These are phyloP conservation scores for Atrichornis clamosus DNA, from an alignment of 2,113 vertebrate genomes.

Conservation along the genomic window DNA sequence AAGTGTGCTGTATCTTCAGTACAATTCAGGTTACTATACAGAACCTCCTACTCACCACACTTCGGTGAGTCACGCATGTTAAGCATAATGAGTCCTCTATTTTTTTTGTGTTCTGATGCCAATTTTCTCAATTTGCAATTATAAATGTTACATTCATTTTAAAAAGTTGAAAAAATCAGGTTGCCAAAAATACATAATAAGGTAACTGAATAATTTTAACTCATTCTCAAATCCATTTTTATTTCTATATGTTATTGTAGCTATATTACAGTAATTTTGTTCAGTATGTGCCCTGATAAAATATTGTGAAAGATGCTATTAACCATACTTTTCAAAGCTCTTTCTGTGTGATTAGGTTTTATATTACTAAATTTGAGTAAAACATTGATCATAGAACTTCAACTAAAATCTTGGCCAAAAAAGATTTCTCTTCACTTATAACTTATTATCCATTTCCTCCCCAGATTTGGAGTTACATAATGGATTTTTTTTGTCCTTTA, in stretches of 20 bases:
- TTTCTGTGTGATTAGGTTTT: not conserved
- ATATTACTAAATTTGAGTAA: not conserved
- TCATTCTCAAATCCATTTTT: not conserved
- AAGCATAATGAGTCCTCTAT: not conserved
- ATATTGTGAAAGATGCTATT: not conserved
- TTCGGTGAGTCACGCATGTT: not conserved
- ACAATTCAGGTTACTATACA: constrained; percentile 31
- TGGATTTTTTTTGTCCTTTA: not conserved
- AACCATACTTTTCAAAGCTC: not conserved
- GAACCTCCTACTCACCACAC: constrained; percentile 43
- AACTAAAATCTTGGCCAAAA: not conserved
- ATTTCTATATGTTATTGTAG: not conserved
- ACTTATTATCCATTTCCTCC: not conserved
- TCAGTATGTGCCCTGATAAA: not conserved
- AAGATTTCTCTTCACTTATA: not conserved
- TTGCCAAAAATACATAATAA: not conserved
- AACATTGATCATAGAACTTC: not conserved
- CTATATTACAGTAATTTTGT: not conserved
- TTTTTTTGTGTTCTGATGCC: not conserved
- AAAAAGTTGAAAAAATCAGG: not conserved
- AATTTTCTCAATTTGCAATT: constrained; percentile 39
- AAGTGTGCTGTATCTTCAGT: constrained; percentile 6
- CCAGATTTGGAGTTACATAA: not conserved
- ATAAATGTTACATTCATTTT: not conserved
- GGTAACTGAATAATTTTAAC: not conserved